These are phyloP conservation scores for Seriola dumerili DNA, from an alignment of 2,113 vertebrate genomes.

Conservation along the genomic window DNA sequence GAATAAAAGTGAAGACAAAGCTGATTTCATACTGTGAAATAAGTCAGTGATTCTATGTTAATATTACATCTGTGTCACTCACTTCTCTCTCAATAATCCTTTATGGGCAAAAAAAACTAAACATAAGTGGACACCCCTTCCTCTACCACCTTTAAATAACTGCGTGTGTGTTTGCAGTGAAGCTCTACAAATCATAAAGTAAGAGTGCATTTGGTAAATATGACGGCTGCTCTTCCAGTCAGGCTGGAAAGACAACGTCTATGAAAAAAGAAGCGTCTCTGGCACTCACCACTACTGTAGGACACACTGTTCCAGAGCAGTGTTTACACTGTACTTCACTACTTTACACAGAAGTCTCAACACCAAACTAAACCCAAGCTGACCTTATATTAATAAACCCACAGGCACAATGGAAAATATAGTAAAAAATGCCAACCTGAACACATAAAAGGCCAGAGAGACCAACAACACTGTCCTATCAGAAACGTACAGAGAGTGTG, in stretches of 20 bases:
- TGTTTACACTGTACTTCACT: conserved; percentile 8
- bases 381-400: too few relatives aligned
- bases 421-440: not conserved
- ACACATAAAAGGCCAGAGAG: not conserved
- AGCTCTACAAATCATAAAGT: not conserved
- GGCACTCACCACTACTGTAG: accelerated
- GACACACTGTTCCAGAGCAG: not conserved
- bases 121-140: not conserved
- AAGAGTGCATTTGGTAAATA: not conserved
- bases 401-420: too few relatives aligned
- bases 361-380: not conserved
- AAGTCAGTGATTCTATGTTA: not conserved
- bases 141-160: not conserved
- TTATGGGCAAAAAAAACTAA: not conserved
- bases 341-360: not conserved
- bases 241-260: not conserved
- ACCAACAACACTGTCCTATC: not conserved
- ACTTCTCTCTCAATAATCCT: not conserved
- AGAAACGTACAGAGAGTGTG: too few relatives aligned
- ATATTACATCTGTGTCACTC: not conserved
- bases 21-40: too few relatives aligned
- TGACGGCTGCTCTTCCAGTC: not conserved
- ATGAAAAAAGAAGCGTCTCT: not conserved
- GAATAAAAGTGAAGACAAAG: too few relatives aligned
- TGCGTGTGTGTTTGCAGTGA: not conserved